These are phyloP conservation scores for Daktulosphaira vitifoliae DNA, from an alignment of 1,140 invertebrate genomes.

Conservation along the genomic window DNA sequence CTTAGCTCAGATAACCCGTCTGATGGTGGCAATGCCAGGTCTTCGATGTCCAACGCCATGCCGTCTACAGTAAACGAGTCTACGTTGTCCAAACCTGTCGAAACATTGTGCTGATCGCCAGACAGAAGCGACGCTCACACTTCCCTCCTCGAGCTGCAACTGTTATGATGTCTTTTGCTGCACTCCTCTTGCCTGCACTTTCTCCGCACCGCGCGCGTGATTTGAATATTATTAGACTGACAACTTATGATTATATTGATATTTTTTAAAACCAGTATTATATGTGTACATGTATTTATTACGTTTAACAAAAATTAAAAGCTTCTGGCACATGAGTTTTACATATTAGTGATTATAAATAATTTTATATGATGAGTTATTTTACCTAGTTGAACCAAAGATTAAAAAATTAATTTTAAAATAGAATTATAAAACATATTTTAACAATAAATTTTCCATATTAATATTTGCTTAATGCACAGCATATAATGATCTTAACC, in stretches of 20 bases:
- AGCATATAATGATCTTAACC: too few species aligned
- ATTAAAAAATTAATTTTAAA: too few species aligned
- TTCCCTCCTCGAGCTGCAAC: background rate
- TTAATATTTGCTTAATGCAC: too few species aligned
- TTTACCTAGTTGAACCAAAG: too few species aligned
- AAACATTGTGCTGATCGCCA: background rate
- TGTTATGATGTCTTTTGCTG: background rate
- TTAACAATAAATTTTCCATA: too few species aligned
- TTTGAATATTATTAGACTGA: conserved; percentile 18
- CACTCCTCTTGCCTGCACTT: conserved; percentile 6
- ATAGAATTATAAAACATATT: too few species aligned
- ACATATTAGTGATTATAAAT: too few species aligned
- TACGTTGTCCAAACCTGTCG: background rate
- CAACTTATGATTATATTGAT: conserved; percentile 14
- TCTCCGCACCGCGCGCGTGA: background rate
- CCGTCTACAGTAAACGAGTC: conserved; percentile 58
- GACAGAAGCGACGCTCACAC: background rate
- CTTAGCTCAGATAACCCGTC: conserved; percentile 45
- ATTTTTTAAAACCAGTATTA: conserved; percentile 24
- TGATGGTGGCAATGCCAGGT: conserved; percentile 47
- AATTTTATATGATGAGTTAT: too few species aligned
- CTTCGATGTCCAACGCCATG: conserved; percentile 61
- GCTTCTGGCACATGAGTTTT: too few species aligned
- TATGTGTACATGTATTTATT: too few species aligned
- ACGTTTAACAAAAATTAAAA: too few species aligned